Percentiles rank a stretch among this genome's conserved stretches.
Evolutionary conservation across 92 coral and sea anemone species (phyloP).

Genomic region (Desmophyllum pertusum): DNA sequence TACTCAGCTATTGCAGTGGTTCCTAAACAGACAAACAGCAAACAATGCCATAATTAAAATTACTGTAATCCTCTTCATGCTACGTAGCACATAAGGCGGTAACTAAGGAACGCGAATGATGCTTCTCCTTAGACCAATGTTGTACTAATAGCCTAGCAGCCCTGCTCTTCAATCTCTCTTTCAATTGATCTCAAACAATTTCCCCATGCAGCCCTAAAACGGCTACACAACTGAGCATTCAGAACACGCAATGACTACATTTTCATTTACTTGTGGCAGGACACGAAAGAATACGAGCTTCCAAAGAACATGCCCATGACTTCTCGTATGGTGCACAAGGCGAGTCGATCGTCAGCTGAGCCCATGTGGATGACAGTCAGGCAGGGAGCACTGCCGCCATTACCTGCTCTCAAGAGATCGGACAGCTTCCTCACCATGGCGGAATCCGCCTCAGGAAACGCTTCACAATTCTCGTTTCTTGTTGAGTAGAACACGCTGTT

Average conservation of each 20-base stretch:
- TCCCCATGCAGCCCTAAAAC: neutral
- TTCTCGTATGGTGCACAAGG: constrained; percentile 80
- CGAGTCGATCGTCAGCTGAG: constrained; percentile 61
- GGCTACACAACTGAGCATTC: neutral
- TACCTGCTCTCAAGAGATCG: constrained; percentile 71
- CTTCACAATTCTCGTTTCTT: constrained; percentile 67
- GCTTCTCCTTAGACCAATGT: too few relatives aligned
- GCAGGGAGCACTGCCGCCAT: constrained; percentile 73
- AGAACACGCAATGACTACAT: neutral
- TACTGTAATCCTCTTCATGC: too few relatives aligned
- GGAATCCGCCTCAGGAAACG: constrained; percentile 64
- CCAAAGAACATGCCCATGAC: constrained; percentile 86
- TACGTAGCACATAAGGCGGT: too few relatives aligned
- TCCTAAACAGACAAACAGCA: neutral
- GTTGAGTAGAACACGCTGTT: constrained; percentile 40
- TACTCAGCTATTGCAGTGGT: neutral
- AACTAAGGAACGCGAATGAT: too few relatives aligned
- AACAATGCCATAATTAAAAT: too few relatives aligned
- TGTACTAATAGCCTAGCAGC: too few relatives aligned
- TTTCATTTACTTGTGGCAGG: constrained; percentile 24
- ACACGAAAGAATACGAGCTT: constrained; percentile 72
- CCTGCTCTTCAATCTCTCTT: too few relatives aligned
- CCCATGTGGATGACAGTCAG: constrained; percentile 63
- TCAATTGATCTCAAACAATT: too few relatives aligned
- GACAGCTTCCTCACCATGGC: constrained; percentile 65